Evolutionary conservation across 2,888 invertebrate genomes (phyloP).

Genomic region (Orthonychiurus folsomi): DNA sequence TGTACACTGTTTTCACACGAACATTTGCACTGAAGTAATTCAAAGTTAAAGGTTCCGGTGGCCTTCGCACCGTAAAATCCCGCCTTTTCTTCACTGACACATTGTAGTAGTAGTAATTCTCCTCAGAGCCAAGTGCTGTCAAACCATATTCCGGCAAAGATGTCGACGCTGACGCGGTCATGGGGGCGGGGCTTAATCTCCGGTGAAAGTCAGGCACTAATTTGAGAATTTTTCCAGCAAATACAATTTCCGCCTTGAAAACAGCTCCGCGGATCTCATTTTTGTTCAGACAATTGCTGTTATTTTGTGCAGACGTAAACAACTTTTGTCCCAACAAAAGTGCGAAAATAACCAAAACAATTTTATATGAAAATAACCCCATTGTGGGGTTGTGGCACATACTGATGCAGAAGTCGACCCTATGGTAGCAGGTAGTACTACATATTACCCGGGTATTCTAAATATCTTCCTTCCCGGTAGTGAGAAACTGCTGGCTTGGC

Average conservation of each 20-base stretch:
- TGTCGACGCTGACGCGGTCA: too few species aligned
- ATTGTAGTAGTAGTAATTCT: not conserved
- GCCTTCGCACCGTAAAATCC: not conserved
- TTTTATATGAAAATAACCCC: too few species aligned
- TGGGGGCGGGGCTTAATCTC: not conserved
- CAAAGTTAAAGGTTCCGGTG: not conserved
- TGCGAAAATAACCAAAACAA: too few species aligned
- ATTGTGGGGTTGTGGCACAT: too few species aligned
- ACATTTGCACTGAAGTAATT: not conserved
- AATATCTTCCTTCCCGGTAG: too few species aligned
- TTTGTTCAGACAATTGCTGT: not conserved
- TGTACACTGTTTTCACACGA: not conserved
- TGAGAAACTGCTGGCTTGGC: too few species aligned
- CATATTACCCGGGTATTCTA: too few species aligned
- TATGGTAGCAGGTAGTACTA: too few species aligned
- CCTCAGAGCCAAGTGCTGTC: not conserved
- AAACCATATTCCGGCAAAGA: not conserved
- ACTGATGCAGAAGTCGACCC: too few species aligned
- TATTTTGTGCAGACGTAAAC: too few species aligned
- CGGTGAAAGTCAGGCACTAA: not conserved
- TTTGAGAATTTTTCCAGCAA: not conserved
- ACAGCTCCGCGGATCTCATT: not conserved
- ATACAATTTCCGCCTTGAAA: not conserved
- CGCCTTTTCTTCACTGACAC: not conserved
- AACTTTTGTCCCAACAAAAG: too few species aligned